Percentiles rank a stretch among this genome's conserved stretches.
These are phyloP conservation scores for Lutraria rhynchaena DNA, from an alignment of 1,140 invertebrate species.

Conservation along the genomic window DNA sequence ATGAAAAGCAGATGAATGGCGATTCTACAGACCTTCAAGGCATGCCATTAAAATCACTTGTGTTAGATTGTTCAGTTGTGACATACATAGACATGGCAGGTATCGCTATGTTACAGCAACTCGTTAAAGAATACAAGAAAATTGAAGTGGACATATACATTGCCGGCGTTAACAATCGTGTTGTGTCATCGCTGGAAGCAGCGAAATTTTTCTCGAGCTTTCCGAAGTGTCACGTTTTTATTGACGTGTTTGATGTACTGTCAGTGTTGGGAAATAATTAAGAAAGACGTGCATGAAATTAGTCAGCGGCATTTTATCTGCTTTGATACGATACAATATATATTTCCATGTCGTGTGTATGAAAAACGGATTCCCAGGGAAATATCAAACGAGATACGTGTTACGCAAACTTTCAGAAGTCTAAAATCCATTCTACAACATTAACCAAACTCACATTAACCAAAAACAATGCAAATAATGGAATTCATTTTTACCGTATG, in stretches of 20 bases:
- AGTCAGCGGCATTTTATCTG: no score
- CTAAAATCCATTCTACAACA: no score
- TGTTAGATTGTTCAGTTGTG: conserved; percentile 77
- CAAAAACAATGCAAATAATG: no score
- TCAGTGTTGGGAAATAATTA: no score
- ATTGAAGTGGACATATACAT: conserved; percentile 56
- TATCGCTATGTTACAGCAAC: conserved; percentile 68
- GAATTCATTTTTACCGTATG: no score
- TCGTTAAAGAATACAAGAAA: conserved; percentile 62
- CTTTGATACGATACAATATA: no score
- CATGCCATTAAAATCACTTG: conserved; percentile 41
- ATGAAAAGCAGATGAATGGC: conserved; percentile 45
- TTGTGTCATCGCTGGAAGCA: background rate
- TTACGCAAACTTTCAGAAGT: no score
- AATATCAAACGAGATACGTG: no score
- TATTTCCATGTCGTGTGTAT: no score
- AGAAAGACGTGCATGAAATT: no score
- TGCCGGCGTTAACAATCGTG: background rate
- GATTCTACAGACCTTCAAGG: background rate
- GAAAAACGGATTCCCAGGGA: no score
- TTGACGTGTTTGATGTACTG: conserved; percentile 44
- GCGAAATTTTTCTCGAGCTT: conserved; percentile 27
- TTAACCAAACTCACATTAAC: no score
- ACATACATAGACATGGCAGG: conserved; percentile 77
- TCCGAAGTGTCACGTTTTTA: conserved; percentile 12